Base-by-base conservation (phyloP, 2,797 vertebrate species). In the Danionella dracula region DNA sequence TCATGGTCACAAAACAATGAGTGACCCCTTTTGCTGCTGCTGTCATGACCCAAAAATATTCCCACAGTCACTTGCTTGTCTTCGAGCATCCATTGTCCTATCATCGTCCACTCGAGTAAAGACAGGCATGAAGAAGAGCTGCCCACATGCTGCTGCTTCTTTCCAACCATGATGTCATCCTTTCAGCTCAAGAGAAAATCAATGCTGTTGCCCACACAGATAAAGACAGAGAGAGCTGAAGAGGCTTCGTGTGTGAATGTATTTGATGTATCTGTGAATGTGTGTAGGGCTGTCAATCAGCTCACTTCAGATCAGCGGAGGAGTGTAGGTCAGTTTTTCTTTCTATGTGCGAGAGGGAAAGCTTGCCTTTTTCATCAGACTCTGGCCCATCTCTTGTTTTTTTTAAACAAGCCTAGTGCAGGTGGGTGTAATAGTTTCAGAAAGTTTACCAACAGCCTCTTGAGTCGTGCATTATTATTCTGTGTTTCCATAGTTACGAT, bases 131-230 rank as follows among this genome's bases (percentile, higher is more conserved):
- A 29, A 71, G 50, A 74, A 55, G 61, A 69, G 27, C 62, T 56
- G 38, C 75, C 69, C 68, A 71, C 71, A 44, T 66, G 35, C 50
- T 49, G 71, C 45, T 74, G 71, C 45, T 74, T 46, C 57, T 56
- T 34, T 66, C 51, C 50, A 56, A 66, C 48, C 54, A 61, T 77
- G 75, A 77, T 77, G 75, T 77, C 75, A 77, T 74, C 62, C 46
- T 57, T 72, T 64, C 49, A 55, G 66, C 53, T 66, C 10, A 40
- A 69, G 61, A 72, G 66, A 67, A 61, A 72, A 74, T 77, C 72
- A 69, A 72, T 77, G 72, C 57, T 13, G 44, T 58, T 62, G 42
- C 75, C 69, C 75, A 74, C 75, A 74, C 61, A 74, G 29, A 61
- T 71, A 54, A 62, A 66, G 66, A 74, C 62, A 27, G 58, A 64